Base-by-base conservation (phyloP, 1,140 invertebrate species). In the Trichonephila clavata region DNA sequence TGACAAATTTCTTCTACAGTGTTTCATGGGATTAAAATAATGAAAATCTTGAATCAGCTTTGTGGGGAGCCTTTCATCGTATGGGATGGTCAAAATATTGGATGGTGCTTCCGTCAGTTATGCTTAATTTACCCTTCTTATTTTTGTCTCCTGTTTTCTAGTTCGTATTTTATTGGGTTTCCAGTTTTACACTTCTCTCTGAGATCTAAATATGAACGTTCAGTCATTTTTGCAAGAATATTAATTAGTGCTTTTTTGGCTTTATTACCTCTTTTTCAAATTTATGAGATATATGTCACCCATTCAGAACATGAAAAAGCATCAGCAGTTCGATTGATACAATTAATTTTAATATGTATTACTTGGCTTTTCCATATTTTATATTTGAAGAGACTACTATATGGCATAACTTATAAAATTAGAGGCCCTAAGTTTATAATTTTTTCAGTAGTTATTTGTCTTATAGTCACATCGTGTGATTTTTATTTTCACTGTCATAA, bases 321-420 rank as follows among this genome's bases (percentile, higher is more conserved):
- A 60, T 95, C 96, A 94, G 96, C 97, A 50, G 96, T 97, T 90
- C 97, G 98, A 96, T 97, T 97, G 95, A 96, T 98, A 71, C 96
- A 97, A 39, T 96, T 97, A 81, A 97, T 97, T 80, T 96, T 97
- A 50, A 96, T 97, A 95, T 97, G 97, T 94, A 95, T 98, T 93
- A 96, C 97, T 93, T 98, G 98, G 98, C 95, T 97, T 50, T 96
- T 98, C 21, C 98, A 99, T 96, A 97, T 97, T 94, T 96, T 97
- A 21, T 98, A 97, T 95, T 96, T 98, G 59, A 94, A 97, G 92
- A 97, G 97, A 27, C 95, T 98, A 32, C 97, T 97, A 88, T 95
- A 95, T 80, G 95, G 97, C 96, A 95, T 96, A 96, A 95, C 96
- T 97, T 87, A 96, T 96, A 94, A 94, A 93, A 96, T 97, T 90